Percentiles rank a stretch among this genome's conserved stretches.
These are phyloP conservation scores for Medauroidea extradentata DNA, from an alignment of 1,140 invertebrate species.

Conservation along the genomic window DNA sequence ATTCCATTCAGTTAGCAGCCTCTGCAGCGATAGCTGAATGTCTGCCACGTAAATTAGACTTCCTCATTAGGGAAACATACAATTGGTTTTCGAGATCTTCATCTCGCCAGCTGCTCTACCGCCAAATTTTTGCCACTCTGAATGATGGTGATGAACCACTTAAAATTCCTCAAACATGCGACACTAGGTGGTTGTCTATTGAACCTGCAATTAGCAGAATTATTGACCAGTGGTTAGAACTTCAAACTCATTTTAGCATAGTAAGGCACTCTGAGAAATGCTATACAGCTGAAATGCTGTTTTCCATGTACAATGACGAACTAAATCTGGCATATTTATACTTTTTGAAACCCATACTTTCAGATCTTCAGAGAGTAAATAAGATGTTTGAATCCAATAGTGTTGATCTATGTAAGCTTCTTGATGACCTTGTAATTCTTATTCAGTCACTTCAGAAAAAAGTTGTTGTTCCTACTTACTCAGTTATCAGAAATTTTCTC, in stretches of 20 bases:
- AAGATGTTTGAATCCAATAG: too few relatives aligned
- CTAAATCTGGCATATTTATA: too few relatives aligned
- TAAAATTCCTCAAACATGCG: slow-evolving; percentile 33
- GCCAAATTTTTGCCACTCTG: slow-evolving; percentile 33
- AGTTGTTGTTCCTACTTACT: too few relatives aligned
- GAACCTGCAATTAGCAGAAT: slow-evolving; percentile 33
- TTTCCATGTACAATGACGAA: slow-evolving; percentile 26
- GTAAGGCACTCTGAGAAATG: slow-evolving; percentile 22
- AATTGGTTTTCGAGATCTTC: slow-evolving; percentile 34
- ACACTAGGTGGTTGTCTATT: slow-evolving; percentile 40
- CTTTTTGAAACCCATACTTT: too few relatives aligned
- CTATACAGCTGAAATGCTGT: slow-evolving; percentile 20
- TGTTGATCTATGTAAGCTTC: slow-evolving; percentile 28
- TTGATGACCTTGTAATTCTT: slow-evolving; percentile 19
- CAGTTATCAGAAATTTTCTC: too few relatives aligned
- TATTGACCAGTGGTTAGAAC: slow-evolving; percentile 36
- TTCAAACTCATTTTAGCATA: slow-evolving; percentile 33
- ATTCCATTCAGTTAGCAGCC: slow-evolving; percentile 35
- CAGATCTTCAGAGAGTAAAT: too few relatives aligned
- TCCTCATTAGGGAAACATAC: slow-evolving; percentile 40
- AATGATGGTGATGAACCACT: slow-evolving; percentile 35
- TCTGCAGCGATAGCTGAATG: slow-evolving; percentile 24
- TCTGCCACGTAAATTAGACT: slow-evolving; percentile 34
- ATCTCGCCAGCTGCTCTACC: slow-evolving; percentile 24
- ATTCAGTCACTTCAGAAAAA: not conserved